Base-by-base conservation (phyloP, 2,888 invertebrate genomes). In the Gerris lacustris region DNA sequence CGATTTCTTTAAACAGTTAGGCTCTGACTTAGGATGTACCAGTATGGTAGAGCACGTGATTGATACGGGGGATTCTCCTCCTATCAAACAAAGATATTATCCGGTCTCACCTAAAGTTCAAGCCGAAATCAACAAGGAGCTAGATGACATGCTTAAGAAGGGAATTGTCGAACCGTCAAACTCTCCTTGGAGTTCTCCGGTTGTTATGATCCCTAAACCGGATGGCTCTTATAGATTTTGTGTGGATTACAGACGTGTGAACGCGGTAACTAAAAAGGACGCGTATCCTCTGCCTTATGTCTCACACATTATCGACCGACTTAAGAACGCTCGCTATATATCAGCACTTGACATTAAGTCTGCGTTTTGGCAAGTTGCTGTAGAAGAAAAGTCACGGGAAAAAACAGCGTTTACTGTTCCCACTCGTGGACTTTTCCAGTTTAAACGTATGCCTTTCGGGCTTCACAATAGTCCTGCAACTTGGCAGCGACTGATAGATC, bases 181-280 rank as follows among this genome's bases (percentile, higher is more conserved):
- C 9, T 76, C 75, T 67, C 72, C 75, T 6, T 77, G 77, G 76
- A 74, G 74, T 15, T 75, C 76, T 45, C 77, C 76, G 5, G 74
- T 77, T 9, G 55, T 77, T 0, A 55, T 55, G 55, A 15, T 55
- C 2, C 55, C 55, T 2, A 55, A 55, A 5, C 55, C 55, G 15
- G 55, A 75, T 67, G 75, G 75, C 6, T 70, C 74, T 1, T 72
- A 71, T n/a, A 67, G 76, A 9, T 72, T 75, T 44, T 74, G 73
- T 45, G 73, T 76, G 6, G 74, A 77, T 67, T 72, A 73, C 11
- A 47, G 74, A 17, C 64, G 70, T n/a, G 66, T 76, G 4, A 76
- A 76, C 47, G 63, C 45, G n/a, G 72, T 75, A 6, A 74, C 74
- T 4, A 73, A 72, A 63, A 67, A 68, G 45, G 74, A 75, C 68